A percentile compares a stretch with the other conserved stretches of the same genome.
These are phyloP conservation scores for Melikaiella ostensackeni DNA, from an alignment of 2,888 invertebrate species.

Conservation along the genomic window DNA sequence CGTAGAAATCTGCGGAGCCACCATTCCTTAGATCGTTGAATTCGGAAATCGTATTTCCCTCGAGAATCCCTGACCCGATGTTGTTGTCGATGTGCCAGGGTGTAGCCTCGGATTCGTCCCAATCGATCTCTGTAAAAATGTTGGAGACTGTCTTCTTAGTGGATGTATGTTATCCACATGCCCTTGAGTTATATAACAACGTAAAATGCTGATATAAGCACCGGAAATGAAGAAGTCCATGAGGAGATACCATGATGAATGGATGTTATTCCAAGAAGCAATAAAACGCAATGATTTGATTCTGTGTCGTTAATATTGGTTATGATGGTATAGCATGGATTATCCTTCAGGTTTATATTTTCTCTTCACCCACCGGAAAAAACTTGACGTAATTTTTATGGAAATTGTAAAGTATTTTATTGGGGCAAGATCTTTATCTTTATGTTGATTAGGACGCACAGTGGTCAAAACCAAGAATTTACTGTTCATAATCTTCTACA, in stretches of 20 bases:
- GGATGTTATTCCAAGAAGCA: conserved; percentile 32
- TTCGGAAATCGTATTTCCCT: conserved; percentile 13
- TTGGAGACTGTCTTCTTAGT: conserved; percentile 63
- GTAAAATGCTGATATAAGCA: conserved; percentile 47
- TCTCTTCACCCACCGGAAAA: neutral
- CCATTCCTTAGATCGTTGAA: conserved; percentile 30
- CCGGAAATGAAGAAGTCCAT: conserved; percentile 40
- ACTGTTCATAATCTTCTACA: too few species aligned
- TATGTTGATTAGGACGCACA: too few species aligned
- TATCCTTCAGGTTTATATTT: neutral
- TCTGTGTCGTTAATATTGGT: conserved; percentile 7
- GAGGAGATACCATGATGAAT: conserved; percentile 20
- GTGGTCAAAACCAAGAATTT: too few species aligned
- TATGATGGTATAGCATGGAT: conserved; percentile 13
- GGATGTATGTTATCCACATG: conserved; percentile 8
- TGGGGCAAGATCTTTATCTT: too few species aligned
- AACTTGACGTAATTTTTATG: too few species aligned
- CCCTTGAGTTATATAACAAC: conserved; percentile 41
- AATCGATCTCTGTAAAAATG: conserved; percentile 71
- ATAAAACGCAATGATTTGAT: neutral
- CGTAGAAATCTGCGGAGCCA: conserved; percentile 15
- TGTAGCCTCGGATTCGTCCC: conserved; percentile 57
- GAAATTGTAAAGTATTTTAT: too few species aligned
- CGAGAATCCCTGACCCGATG: conserved; percentile 1
- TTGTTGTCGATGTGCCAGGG: conserved; percentile 18